These are phyloP conservation scores for Drosophila serrata DNA, from an alignment of 1,140 invertebrate genomes.

Conservation along the genomic window DNA sequence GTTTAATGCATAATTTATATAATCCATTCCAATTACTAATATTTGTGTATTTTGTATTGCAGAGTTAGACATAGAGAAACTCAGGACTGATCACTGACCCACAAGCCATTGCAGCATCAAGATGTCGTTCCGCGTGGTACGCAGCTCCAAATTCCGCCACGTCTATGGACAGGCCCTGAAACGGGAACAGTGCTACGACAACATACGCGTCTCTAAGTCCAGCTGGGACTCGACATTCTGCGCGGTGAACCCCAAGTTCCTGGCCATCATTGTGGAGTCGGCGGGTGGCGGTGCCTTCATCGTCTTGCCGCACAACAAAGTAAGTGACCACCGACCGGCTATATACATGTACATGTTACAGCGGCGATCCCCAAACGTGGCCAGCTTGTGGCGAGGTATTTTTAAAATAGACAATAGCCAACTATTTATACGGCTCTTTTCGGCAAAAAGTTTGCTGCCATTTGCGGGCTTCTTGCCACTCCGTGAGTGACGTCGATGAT, in stretches of 20 bases:
- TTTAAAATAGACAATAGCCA: constrained; percentile 51
- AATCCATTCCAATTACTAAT: no score
- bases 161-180: constrained; percentile 98
- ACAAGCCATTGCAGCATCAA: constrained; percentile 44
- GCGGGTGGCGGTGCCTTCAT: constrained; percentile 99
- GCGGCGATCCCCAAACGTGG: constrained; percentile 58
- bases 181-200: constrained; percentile 99
- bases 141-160: constrained; percentile 99
- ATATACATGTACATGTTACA: constrained; percentile 1
- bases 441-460: constrained; percentile 65
- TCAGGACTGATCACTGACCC: constrained; percentile 37
- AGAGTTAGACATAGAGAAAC: constrained; percentile 37
- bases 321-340: constrained; percentile 85
- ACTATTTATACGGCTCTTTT: constrained; percentile 66
- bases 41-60: not conserved
- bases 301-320: constrained; percentile 98
- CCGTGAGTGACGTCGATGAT: constrained; percentile 65
- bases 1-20: no score
- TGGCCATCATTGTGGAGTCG: constrained; percentile 99
- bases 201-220: constrained; percentile 98
- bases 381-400: constrained; percentile 31
- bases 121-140: constrained; percentile 98
- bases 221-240: constrained; percentile 99
- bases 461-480: constrained; percentile 69
- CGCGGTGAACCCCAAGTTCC: constrained; percentile 99